These are phyloP conservation scores for Neotoma lepida DNA, from an alignment of 2,113 vertebrate species.

Conservation along the genomic window DNA sequence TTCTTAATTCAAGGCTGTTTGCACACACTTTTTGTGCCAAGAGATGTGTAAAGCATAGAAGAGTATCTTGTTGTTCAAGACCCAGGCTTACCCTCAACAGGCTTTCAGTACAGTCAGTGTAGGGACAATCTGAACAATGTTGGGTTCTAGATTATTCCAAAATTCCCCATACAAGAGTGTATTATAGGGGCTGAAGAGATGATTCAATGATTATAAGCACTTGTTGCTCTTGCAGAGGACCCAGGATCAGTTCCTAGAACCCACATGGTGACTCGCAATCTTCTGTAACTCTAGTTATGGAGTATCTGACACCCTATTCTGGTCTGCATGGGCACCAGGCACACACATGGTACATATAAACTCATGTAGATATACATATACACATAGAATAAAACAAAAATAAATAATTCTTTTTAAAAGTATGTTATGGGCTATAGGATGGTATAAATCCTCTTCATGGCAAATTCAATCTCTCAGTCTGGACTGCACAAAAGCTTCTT, in stretches of 20 bases:
- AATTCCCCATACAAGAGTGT: background rate
- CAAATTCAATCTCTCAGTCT: constrained; percentile 4
- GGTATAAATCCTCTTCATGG: background rate
- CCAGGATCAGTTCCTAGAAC: background rate
- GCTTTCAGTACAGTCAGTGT: background rate
- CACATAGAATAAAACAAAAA: background rate
- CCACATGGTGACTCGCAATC: background rate
- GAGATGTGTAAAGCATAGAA: background rate
- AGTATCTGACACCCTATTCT: background rate
- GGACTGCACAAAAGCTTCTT: constrained; percentile 4
- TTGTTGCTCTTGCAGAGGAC: background rate
- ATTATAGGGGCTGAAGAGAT: background rate
- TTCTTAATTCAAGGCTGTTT: background rate
- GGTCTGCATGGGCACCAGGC: background rate
- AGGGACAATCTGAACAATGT: background rate
- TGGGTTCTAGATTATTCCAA: constrained; percentile 39
- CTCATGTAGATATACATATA: background rate
- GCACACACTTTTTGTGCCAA: background rate
- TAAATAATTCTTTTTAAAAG: background rate
- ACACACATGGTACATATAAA: background rate
- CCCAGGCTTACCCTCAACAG: background rate
- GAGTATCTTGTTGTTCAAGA: background rate
- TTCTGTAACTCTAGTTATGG: background rate
- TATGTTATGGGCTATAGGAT: background rate
- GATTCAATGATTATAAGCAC: background rate